Conservation (phyloP, 2,888 invertebrate species). For the Xylophagus ater region DNA sequence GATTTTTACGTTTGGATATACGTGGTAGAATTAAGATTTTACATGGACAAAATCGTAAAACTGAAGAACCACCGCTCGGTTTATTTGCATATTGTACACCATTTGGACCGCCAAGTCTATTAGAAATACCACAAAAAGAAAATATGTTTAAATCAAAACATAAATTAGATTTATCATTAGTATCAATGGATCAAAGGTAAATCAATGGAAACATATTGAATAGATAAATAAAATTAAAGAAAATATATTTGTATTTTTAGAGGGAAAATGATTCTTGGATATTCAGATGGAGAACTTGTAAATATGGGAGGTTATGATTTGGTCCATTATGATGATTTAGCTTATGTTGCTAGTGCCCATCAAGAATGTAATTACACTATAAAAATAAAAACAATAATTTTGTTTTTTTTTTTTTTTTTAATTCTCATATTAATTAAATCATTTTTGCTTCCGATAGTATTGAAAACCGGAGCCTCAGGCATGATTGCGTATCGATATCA, state of each 20-base stretch:
- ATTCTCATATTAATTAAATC: conserved; percentile 2
- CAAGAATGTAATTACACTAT: conserved; percentile 79
- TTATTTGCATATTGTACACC: conserved; percentile 97
- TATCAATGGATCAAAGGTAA: conserved; percentile 93
- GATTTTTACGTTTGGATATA: conserved; percentile 95
- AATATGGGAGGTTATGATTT: conserved; percentile 95
- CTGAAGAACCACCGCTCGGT: conserved; percentile 87
- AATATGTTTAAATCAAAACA: conserved; percentile 99
- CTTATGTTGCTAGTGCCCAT: conserved; percentile 96
- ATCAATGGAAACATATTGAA: neutral
- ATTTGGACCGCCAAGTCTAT: conserved; percentile 92
- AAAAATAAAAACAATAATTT: neutral
- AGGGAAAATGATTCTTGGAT: conserved; percentile 89
- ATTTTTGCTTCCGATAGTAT: no score
- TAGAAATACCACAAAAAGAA: conserved; percentile 96
- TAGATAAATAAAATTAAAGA: conserved; percentile 14
- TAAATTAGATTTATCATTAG: conserved; percentile 89
- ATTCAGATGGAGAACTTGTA: conserved; percentile 80
- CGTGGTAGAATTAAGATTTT: conserved; percentile 92
- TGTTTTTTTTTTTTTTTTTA: neutral
- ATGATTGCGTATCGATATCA: conserved; percentile 98
- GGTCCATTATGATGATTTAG: conserved; percentile 94
- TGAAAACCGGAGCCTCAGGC: conserved; percentile 98
- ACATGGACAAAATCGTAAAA: conserved; percentile 91
- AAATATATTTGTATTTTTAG: conserved; percentile 39